These are phyloP conservation scores for Drosophila kepulauana DNA, from an alignment of 1,140 invertebrate genomes.

Conservation along the genomic window DNA sequence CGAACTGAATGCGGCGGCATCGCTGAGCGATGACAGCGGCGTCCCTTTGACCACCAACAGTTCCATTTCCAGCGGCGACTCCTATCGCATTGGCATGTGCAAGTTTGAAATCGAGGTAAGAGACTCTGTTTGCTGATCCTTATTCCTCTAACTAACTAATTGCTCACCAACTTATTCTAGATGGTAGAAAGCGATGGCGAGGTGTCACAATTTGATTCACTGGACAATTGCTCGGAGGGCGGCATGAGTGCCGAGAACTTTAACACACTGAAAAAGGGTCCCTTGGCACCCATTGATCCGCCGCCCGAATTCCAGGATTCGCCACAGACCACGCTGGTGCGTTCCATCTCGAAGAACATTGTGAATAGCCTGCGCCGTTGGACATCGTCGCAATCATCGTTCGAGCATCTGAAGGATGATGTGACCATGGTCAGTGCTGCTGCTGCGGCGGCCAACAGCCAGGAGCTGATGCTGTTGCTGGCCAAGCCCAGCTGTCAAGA, in stretches of 20 bases:
- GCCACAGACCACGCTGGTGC: constrained; percentile 81
- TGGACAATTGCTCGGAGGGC: constrained; percentile 88
- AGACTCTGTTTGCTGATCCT: neutral
- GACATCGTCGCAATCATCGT: constrained; percentile 82
- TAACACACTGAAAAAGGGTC: constrained; percentile 92
- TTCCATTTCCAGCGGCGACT: constrained; percentile 87
- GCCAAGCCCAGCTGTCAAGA: constrained; percentile 30
- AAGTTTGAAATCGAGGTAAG: constrained; percentile 86
- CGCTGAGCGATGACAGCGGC: constrained; percentile 87
- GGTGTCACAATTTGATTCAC: constrained; percentile 88
- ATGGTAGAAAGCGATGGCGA: constrained; percentile 89
- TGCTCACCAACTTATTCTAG: constrained; percentile 63
- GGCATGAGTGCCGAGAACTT: constrained; percentile 92
- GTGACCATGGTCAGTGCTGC: constrained; percentile 51
- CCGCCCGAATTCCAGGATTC: constrained; percentile 91
- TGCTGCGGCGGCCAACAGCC: constrained; percentile 20
- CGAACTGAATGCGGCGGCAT: constrained; percentile 81
- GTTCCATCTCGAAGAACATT: constrained; percentile 76
- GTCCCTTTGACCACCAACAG: constrained; percentile 86
- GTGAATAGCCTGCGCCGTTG: constrained; percentile 77
- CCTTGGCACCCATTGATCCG: constrained; percentile 90
- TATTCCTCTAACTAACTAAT: neutral
- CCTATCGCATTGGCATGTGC: constrained; percentile 85
- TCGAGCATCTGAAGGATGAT: constrained; percentile 77
- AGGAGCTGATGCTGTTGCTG: constrained; percentile 57